Conservation (phyloP, 2,888 invertebrate genomes). For the Drosophila mayaguana region DNA sequence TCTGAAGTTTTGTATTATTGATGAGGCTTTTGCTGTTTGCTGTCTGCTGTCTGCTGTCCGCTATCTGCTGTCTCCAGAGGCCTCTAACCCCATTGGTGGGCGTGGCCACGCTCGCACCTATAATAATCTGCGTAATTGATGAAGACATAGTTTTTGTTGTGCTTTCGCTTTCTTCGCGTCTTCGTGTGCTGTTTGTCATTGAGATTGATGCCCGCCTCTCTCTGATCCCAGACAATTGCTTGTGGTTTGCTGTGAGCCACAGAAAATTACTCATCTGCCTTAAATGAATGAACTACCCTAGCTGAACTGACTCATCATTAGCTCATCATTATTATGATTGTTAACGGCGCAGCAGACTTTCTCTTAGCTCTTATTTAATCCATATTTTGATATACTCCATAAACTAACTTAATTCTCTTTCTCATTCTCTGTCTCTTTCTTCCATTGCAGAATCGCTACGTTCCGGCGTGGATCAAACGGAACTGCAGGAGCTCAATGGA, state of each 20-base stretch:
- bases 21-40: constrained; percentile 1
- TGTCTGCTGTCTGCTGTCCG: no score
- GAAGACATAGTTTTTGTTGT: constrained; percentile 25
- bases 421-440: neutral
- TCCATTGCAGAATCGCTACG: constrained; percentile 60
- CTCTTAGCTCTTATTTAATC: constrained; percentile 31
- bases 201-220: constrained; percentile 13
- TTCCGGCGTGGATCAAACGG: constrained; percentile 68
- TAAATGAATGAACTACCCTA: constrained; percentile 12
- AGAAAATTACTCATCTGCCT: constrained; percentile 51
- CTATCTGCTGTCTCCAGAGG: constrained; percentile 16
- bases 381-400: neutral
- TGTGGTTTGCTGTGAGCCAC: constrained; percentile 19
- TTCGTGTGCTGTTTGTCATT: neutral
- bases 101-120: constrained; percentile 44
- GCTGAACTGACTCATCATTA: constrained; percentile 55
- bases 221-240: constrained; percentile 17
- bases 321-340: constrained; percentile 30
- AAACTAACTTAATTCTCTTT: neutral
- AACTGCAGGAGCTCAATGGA: constrained; percentile 63
- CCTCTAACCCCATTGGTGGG: constrained; percentile 38
- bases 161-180: constrained; percentile 45
- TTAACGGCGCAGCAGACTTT: constrained; percentile 42
- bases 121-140: constrained; percentile 39
- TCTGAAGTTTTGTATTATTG: constrained; percentile 6